These are phyloP conservation scores for Mormyrops boulengeri DNA, from an alignment of 2,797 vertebrate genomes.

Conservation along the genomic window DNA sequence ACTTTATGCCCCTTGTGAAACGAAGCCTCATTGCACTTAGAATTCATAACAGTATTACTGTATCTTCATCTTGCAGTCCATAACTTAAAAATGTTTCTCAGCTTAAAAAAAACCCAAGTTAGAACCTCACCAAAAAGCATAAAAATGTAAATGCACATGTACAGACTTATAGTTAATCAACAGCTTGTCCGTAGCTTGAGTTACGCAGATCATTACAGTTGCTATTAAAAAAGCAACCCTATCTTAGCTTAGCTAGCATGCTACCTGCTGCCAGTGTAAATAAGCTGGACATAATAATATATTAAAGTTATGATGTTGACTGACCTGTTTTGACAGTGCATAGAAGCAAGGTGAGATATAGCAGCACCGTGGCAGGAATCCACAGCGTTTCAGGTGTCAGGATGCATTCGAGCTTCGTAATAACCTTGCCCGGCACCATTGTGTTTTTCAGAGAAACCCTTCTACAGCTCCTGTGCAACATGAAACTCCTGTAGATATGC, in stretches of 20 bases:
- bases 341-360: background rate
- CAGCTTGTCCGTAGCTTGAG: background rate
- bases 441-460: background rate
- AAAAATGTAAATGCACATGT: background rate
- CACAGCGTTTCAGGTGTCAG: background rate
- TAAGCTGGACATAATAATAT: background rate
- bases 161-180: background rate
- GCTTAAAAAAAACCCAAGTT: background rate
- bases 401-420: background rate
- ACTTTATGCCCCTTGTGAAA: background rate
- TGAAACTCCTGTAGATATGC: background rate
- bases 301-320: background rate
- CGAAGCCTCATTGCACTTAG: background rate
- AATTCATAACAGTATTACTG: background rate
- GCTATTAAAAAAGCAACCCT: background rate
- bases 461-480: background rate
- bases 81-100: background rate
- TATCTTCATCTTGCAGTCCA: background rate
- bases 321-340: slow-evolving; percentile 13
- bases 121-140: background rate
- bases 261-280: background rate
- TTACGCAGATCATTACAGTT: background rate
- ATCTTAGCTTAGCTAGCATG: background rate
- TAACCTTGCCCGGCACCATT: background rate
- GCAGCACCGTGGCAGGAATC: background rate